Conservation (phyloP, 1,140 invertebrate species). For the Calephelis virginiensis region DNA sequence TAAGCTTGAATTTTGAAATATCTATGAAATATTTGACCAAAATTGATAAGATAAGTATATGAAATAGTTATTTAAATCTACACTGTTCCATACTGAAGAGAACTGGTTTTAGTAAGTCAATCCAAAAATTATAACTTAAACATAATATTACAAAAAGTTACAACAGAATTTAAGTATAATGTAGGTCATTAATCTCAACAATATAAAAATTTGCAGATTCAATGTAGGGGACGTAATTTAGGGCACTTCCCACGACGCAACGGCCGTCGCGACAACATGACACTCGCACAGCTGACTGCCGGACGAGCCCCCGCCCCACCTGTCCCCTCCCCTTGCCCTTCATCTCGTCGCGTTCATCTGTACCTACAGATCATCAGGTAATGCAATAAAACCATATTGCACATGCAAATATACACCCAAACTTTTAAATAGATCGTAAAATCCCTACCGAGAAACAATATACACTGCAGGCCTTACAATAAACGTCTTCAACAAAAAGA, state of each 20-base stretch:
- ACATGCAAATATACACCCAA: conserved; percentile 28
- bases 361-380: conserved; percentile 37
- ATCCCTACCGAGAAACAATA: not conserved
- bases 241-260: conserved; percentile 66
- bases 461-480: not conserved
- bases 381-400: conserved; percentile 33
- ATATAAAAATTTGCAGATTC: conserved; percentile 47
- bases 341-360: conserved; percentile 29
- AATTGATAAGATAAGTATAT: conserved; percentile 28
- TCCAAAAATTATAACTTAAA: not conserved
- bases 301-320: conserved; percentile 49
- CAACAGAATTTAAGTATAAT: conserved; percentile 19
- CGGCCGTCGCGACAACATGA: conserved; percentile 54
- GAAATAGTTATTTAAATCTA: too few relatives aligned
- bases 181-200: conserved; percentile 37
- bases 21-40: conserved; percentile 26
- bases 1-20: too few relatives aligned
- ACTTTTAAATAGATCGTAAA: conserved; percentile 25
- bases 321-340: conserved; percentile 42
- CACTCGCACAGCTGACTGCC: conserved; percentile 75
- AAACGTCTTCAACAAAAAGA: not conserved
- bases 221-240: conserved; percentile 62
- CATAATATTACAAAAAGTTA: not conserved
- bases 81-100: too few relatives aligned
- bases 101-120: not conserved